Evolutionary conservation across 2,113 vertebrate species (phyloP), one percentile per base, ranked within the genome.

Genomic region (Amazona guildingii): DNA sequence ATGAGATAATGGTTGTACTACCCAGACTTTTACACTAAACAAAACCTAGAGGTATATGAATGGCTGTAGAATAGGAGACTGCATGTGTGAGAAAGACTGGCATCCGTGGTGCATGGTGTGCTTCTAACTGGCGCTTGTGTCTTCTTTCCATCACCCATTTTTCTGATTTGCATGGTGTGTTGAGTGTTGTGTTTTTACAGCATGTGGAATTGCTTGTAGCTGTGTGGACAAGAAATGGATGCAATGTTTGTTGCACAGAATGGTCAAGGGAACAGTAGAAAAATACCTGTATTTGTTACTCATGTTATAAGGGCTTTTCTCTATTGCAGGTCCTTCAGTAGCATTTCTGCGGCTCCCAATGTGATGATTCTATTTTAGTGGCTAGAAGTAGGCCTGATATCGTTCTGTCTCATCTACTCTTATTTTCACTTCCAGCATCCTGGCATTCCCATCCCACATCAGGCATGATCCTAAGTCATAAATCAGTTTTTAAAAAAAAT

Each of bases 61-160:
- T 91, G 94, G 88, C 82, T 86, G 95, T 88, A 85, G 87, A 93
- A 64, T 91, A 97, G 97, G 94, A 96, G 95, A 88, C 85, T 98
- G 96, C 97, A 97, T 96, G 96, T 95, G 85, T 67, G 92, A 90
- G 93, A 95, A 85, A 48, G 73, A 94, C 89, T 84, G 94, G 94
- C 81, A 91, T 96, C 93, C 44, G 35, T 83, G 77, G 67, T 97
- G 97, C 98, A 97, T 98, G 97, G 74, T 31, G 59, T 96, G 97
- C 97, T 98, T 95, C 95, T 29, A 90, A 91, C 44, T 64, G 94
- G 89, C 83, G 59, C 67, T 94, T 82, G 95, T 90, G 94, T 61
- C 91, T 95, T 88, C 93, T 88, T 39, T 49, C 92, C 89, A 20
- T 57, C 80, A 43, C 81, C 81, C 86, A n/a, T 94, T 73, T 63